Base-by-base conservation (phyloP, 2,113 vertebrate genomes). In the Brachypodius melanocephalos region DNA sequence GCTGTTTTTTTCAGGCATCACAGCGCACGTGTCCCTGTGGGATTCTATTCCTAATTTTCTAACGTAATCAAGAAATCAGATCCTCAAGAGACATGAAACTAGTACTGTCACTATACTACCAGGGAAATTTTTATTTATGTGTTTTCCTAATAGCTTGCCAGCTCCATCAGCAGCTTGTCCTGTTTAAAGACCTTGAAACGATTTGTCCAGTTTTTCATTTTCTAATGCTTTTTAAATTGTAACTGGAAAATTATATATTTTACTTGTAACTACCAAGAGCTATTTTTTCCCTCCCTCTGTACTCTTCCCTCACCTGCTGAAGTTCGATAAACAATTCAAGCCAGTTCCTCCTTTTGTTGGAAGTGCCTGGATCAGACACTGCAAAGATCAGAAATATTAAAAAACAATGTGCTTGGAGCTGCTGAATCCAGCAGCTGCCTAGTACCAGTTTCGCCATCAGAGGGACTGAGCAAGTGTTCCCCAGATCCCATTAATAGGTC, bases 11-110 rank as follows among this genome's bases (percentile, higher is more conserved):
- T 16, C 26, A 77, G 29, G 77, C 14, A 74, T 67, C 65, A 51
- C 51, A n/a, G 26, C 61, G 13, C 13, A 15, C 48, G 10, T 52
- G 7, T 72, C 66, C 66, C 69, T 85, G 8, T 87, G 52, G 89
- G 57, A 14, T 88, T 90, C 88, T 88, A 90, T 52, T 85, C 77
- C 88, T 90, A 46, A 49, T 73, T 77, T 93, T 52, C 36, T 89
- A 65, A 77, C 14, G 32, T 75, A 43, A 63, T 84, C 76, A 81
- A 78, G 86, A 93, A 92, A 85, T 76, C 63, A 63, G 29, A 77
- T 85, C 61, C 76, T 97, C 28, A 3, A 54, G n/a, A 87, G 65
- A 36, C 31, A 29, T 31, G 45, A 93, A 85, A 66, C 51, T 85
- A 43, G n/a, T 75, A 31, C 34, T 45, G 57, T 19, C 0, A 0